Evolutionary conservation across 2,797 vertebrate species (phyloP).

Genomic region (Platyrinchus mystaceus): DNA sequence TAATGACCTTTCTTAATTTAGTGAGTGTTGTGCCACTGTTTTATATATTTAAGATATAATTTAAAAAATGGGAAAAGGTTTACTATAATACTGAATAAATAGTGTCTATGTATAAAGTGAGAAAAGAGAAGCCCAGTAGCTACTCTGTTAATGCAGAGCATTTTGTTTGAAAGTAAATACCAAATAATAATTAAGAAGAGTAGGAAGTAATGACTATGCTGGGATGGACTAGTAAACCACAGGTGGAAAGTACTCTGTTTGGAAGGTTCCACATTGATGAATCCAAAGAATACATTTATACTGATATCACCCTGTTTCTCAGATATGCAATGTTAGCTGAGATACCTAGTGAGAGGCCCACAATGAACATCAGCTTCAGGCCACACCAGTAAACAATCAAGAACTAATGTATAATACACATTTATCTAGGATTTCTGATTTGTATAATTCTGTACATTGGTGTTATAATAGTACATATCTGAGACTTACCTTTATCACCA

Average conservation of each 20-base stretch:
- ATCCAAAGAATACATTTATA: not conserved
- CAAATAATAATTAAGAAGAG: not conserved
- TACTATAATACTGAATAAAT: not conserved
- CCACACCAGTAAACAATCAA: not conserved
- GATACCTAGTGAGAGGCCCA: not conserved
- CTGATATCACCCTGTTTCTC: not conserved
- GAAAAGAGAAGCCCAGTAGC: not conserved
- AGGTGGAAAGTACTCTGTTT: not conserved
- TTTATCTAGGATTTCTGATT: not conserved
- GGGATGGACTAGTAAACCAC: not conserved
- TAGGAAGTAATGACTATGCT: not conserved
- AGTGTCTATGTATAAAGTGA: not conserved
- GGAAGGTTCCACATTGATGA: not conserved
- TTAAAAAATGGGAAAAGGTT: not conserved
- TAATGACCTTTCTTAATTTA: not conserved
- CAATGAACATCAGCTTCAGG: not conserved
- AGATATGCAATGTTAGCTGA: not conserved
- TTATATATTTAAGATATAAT: not conserved
- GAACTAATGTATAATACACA: not conserved
- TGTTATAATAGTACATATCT: not conserved
- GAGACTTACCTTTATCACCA: not conserved
- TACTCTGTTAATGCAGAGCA: not conserved
- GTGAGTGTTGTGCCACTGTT: not conserved
- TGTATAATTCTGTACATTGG: not conserved
- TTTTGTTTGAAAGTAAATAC: not conserved